Evolutionary conservation across 1,140 invertebrate species (phyloP).

Genomic region (Ostrea edulis): DNA sequence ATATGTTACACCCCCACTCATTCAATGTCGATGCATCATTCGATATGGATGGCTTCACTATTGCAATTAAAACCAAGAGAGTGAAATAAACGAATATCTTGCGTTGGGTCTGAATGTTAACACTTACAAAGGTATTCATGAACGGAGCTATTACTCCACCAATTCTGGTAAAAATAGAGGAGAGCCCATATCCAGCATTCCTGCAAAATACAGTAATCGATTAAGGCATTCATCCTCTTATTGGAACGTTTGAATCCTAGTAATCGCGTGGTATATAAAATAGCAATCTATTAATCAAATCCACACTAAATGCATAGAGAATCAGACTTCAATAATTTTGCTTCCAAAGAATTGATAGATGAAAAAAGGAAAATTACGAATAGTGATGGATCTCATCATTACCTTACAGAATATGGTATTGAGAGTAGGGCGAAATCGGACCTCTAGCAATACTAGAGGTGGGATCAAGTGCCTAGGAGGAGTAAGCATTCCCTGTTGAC

Average conservation of each 20-base stretch:
- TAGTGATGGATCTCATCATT: not conserved
- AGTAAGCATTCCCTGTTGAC: too few species aligned
- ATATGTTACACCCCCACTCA: not conserved
- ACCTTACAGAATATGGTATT: not conserved
- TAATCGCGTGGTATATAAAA: too few species aligned
- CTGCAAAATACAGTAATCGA: conserved; percentile 42
- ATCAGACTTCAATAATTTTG: not conserved
- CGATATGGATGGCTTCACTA: too few species aligned
- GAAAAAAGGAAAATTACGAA: not conserved
- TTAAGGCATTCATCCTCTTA: too few species aligned
- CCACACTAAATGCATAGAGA: too few species aligned
- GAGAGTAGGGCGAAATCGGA: not conserved
- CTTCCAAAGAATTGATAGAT: not conserved
- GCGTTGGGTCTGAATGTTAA: not conserved
- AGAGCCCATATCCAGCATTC: conserved; percentile 57
- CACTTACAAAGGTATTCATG: conserved; percentile 43
- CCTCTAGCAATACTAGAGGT: not conserved
- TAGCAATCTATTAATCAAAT: too few species aligned
- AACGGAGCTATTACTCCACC: conserved; percentile 64
- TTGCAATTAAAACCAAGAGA: not conserved
- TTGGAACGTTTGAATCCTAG: too few species aligned
- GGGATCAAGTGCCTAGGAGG: too few species aligned
- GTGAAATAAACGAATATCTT: not conserved
- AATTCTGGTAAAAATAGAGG: conserved; percentile 58
- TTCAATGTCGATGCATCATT: too few species aligned